Conservation (phyloP, 2,888 invertebrate species). For the Melangyna quadrimaculata region DNA sequence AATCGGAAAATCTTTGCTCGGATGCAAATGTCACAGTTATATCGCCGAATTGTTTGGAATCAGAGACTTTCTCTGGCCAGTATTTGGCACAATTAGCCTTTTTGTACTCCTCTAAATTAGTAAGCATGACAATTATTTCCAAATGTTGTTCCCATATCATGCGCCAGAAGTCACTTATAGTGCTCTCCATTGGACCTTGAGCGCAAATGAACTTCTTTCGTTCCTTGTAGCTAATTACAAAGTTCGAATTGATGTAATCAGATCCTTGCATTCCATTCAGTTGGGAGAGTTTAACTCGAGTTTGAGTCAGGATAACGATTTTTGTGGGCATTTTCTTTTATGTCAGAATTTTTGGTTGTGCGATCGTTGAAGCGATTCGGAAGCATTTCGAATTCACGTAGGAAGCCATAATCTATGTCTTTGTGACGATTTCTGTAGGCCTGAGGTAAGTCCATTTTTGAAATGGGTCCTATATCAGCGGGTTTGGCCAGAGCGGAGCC, state of each 20-base stretch:
- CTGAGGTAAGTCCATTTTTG: slow-evolving; percentile 87
- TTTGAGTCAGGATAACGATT: slow-evolving; percentile 96
- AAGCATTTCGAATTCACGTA: slow-evolving; percentile 94
- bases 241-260: slow-evolving; percentile 96
- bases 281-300: slow-evolving; percentile 90
- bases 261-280: slow-evolving; percentile 90
- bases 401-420: slow-evolving; percentile 94
- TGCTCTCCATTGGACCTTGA: slow-evolving; percentile 95
- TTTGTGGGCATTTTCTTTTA: slow-evolving; percentile 92
- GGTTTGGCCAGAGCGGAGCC: slow-evolving; percentile 84
- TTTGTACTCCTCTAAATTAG: slow-evolving; percentile 95
- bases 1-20: slow-evolving; percentile 89
- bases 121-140: slow-evolving; percentile 94
- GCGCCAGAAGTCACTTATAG: slow-evolving; percentile 95
- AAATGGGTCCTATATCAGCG: slow-evolving; percentile 91
- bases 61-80: slow-evolving; percentile 94
- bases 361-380: slow-evolving; percentile 94
- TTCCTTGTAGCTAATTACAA: slow-evolving; percentile 94
- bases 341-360: slow-evolving; percentile 92
- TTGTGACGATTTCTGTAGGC: slow-evolving; percentile 91
- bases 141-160: slow-evolving; percentile 97
- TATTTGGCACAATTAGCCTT: slow-evolving; percentile 97
- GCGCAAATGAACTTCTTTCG: slow-evolving; percentile 96
- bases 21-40: slow-evolving; percentile 89
- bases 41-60: slow-evolving; percentile 89